Evolutionary conservation across 1,140 invertebrate genomes (phyloP).

Genomic region (Daktulosphaira vitifoliae): DNA sequence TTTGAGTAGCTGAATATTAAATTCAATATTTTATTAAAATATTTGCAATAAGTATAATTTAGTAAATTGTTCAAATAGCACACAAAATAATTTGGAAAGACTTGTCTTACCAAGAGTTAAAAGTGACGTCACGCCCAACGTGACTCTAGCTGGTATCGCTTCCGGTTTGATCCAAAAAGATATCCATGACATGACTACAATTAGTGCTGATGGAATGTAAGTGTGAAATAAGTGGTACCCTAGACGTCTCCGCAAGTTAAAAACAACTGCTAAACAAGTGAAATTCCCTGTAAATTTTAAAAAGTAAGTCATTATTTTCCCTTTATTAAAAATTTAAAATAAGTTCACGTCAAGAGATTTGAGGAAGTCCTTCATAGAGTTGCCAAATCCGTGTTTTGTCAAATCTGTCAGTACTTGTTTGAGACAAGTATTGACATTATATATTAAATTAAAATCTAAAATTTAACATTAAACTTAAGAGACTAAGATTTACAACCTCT

Average conservation of each 20-base stretch:
- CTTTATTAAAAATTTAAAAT: background rate
- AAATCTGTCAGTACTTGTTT: background rate
- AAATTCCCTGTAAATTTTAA: conserved; percentile 58
- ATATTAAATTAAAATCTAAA: too few relatives aligned
- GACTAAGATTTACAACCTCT: too few relatives aligned
- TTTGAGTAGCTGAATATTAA: conserved; percentile 60
- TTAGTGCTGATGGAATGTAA: conserved; percentile 79
- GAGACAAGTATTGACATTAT: too few relatives aligned
- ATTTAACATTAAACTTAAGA: too few relatives aligned
- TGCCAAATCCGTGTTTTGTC: too few relatives aligned
- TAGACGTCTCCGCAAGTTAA: conserved; percentile 68
- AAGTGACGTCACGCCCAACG: conserved; percentile 71
- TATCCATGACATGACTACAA: conserved; percentile 89
- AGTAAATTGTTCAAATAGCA: too few relatives aligned
- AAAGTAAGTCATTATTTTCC: too few relatives aligned
- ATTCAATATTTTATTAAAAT: background rate
- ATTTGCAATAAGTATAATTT: background rate
- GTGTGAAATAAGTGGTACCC: conserved; percentile 86
- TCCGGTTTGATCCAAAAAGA: conserved; percentile 90
- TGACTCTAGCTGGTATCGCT: conserved; percentile 72
- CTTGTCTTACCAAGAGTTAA: conserved; percentile 59
- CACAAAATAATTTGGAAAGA: too few relatives aligned
- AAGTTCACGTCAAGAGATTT: too few relatives aligned
- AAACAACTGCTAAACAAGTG: conserved; percentile 76
- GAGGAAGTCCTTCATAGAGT: too few relatives aligned